Evolutionary conservation across 2,113 vertebrate genomes (phyloP).

Genomic region (Redunca redunca): DNA sequence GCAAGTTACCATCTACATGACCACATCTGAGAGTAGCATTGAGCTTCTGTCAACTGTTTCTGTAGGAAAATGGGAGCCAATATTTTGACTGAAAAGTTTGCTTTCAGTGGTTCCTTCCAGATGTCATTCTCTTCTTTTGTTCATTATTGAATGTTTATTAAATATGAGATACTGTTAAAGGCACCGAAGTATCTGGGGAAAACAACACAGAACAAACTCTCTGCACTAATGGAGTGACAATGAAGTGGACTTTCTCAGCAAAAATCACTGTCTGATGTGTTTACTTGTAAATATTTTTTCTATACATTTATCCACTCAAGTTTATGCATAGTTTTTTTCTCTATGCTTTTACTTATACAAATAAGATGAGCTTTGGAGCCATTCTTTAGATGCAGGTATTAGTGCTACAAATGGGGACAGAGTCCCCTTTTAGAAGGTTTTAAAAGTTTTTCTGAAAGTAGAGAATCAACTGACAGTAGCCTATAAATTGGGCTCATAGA

Average conservation of each 20-base stretch:
- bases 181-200: not conserved
- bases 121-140: not conserved
- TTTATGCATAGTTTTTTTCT: not conserved
- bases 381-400: not conserved
- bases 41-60: not conserved
- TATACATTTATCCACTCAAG: not conserved
- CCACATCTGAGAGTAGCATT: not conserved
- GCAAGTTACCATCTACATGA: not conserved
- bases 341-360: not conserved
- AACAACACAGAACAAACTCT: not conserved
- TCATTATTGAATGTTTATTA: not conserved
- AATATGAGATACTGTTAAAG: not conserved
- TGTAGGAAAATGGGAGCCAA: not conserved
- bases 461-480: not conserved
- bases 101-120: not conserved
- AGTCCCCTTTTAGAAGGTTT: not conserved
- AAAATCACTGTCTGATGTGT: not conserved
- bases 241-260: not conserved
- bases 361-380: not conserved
- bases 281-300: not conserved
- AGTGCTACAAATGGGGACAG: not conserved
- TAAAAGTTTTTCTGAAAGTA: not conserved
- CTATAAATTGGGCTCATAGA: not conserved
- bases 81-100: not conserved
- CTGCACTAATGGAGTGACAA: not conserved